Evolutionary conservation across 2,797 vertebrate species (phyloP).

Genomic region (Ispidina lecontei): DNA sequence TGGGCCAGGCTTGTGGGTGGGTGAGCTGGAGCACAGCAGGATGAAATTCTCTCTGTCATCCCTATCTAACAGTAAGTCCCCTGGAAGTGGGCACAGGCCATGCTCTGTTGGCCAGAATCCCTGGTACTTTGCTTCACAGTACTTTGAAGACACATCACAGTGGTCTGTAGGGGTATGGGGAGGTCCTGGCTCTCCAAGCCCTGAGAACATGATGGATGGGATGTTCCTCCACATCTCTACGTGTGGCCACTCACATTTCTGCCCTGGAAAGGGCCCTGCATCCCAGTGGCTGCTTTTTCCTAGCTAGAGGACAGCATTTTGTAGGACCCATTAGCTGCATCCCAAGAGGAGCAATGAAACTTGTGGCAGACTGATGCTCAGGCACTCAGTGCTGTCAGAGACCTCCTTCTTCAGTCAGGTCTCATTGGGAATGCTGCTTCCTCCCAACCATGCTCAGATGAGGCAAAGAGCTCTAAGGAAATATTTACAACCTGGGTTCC

Average conservation of each 20-base stretch:
- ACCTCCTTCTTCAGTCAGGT: accelerated
- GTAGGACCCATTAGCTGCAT: neutral
- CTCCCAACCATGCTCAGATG: neutral
- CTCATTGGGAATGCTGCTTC: neutral
- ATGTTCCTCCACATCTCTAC: neutral
- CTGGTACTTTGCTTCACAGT: neutral
- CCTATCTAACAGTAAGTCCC: neutral
- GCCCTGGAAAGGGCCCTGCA: neutral
- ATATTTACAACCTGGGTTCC: neutral
- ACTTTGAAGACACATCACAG: accelerated
- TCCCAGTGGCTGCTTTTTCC: neutral
- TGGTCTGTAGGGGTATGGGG: neutral
- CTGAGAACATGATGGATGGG: neutral
- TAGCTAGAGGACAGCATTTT: neutral
- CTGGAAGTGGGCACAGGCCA: neutral
- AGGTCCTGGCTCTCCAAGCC: neutral
- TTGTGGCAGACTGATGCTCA: neutral
- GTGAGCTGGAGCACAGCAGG: neutral
- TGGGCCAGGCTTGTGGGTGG: neutral
- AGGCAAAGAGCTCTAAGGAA: neutral
- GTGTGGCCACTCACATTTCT: neutral
- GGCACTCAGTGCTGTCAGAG: neutral
- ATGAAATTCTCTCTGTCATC: neutral
- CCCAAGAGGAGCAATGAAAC: neutral
- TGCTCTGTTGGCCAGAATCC: neutral